Conservation (phyloP, 2,888 invertebrate genomes). For the Plebejus argus region DNA sequence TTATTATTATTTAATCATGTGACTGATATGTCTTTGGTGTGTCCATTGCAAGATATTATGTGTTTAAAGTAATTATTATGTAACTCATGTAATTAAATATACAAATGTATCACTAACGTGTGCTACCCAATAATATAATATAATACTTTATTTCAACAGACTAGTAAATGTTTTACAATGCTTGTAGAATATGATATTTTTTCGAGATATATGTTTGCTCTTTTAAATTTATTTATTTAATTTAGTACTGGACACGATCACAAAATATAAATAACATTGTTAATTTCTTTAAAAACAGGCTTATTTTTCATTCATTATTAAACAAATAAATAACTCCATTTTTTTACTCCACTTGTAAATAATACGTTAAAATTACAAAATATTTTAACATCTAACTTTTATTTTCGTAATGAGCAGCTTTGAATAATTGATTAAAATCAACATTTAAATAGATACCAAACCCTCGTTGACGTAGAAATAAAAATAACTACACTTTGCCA, state of each 20-base stretch:
- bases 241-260: background rate
- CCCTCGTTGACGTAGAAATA: background rate
- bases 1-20: slow-evolving; percentile 17
- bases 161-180: background rate
- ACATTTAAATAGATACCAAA: background rate
- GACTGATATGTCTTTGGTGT: slow-evolving; percentile 45
- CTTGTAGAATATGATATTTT: background rate
- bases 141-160: background rate
- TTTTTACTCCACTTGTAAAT: too few relatives aligned
- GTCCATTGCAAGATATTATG: slow-evolving; percentile 48
- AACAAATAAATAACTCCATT: background rate
- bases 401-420: background rate
- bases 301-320: background rate
- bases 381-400: background rate
- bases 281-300: background rate
- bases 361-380: background rate
- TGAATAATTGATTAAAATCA: background rate
- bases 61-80: slow-evolving; percentile 30
- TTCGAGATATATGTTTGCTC: background rate
- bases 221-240: background rate
- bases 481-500: background rate
- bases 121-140: background rate
- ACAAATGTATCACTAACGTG: background rate
- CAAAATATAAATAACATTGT: background rate
- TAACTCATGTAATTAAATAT: slow-evolving; percentile 21